These are phyloP conservation scores for Eurytoma adleriae DNA, from an alignment of 2,888 invertebrate species.

Conservation along the genomic window DNA sequence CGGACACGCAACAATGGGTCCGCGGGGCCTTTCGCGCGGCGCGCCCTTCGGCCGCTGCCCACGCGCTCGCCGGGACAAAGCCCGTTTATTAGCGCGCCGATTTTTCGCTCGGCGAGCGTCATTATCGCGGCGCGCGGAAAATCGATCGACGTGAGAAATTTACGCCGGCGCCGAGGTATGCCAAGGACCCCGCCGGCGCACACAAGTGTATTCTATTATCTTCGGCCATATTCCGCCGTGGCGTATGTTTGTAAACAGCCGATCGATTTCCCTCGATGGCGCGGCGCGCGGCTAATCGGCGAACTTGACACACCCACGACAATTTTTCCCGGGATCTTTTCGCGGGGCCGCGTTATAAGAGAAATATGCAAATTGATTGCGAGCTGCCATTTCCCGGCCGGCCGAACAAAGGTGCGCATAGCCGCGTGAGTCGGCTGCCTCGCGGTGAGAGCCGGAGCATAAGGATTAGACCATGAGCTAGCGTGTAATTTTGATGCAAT, in stretches of 20 bases:
- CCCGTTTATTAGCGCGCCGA: neutral
- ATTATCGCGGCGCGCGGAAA: conserved; percentile 1
- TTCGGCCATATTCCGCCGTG: neutral
- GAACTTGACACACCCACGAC: conserved; percentile 44
- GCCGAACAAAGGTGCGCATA: too few relatives aligned
- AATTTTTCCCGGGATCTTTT: neutral
- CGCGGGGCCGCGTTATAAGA: neutral
- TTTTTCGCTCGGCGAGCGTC: neutral
- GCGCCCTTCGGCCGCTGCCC: too few relatives aligned
- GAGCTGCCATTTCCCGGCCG: neutral
- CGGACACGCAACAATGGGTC: conserved; percentile 19
- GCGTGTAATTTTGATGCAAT: too few relatives aligned
- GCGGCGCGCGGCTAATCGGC: neutral
- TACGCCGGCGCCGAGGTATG: conserved; percentile 27
- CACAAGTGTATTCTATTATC: neutral
- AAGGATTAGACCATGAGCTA: too few relatives aligned
- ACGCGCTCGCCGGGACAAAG: neutral
- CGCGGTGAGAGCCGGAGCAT: too few relatives aligned
- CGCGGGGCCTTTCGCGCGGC: too few relatives aligned
- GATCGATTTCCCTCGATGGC: neutral
- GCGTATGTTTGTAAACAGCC: neutral
- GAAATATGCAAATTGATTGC: conserved; percentile 1
- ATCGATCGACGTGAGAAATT: conserved; percentile 48
- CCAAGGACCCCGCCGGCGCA: conserved; percentile 33
- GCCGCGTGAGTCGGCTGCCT: too few relatives aligned